Evolutionary conservation across 2,113 vertebrate genomes (phyloP).

Genomic region (Nanorana parkeri): DNA sequence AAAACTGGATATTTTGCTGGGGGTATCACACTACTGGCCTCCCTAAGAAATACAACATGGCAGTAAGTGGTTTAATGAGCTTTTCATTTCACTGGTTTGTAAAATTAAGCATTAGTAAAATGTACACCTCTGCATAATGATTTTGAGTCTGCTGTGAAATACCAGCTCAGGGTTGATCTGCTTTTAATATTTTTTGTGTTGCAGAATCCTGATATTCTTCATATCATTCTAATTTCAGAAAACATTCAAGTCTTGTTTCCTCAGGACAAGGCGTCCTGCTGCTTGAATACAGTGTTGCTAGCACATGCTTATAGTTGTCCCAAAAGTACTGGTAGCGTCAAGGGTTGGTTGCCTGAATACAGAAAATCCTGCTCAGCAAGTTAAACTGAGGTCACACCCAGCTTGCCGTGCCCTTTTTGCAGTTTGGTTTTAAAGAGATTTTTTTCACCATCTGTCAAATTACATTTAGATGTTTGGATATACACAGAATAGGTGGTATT

Average conservation of each 20-base stretch:
- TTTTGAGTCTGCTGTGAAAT: too few species aligned
- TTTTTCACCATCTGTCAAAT: conserved; percentile 13
- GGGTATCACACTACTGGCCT: too few species aligned
- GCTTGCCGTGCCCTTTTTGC: conserved; percentile 18
- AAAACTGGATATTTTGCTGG: too few species aligned
- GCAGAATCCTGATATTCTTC: background rate
- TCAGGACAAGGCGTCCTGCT: conserved; percentile 16
- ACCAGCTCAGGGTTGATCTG: too few species aligned
- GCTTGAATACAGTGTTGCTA: conserved; percentile 9
- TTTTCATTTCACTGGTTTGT: too few species aligned
- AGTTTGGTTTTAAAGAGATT: conserved; percentile 4
- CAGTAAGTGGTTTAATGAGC: too few species aligned
- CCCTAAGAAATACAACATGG: too few species aligned
- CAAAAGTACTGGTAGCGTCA: conserved; percentile 60
- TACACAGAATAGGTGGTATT: too few species aligned
- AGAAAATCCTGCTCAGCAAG: conserved; percentile 72
- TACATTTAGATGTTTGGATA: too few species aligned
- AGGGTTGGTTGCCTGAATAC: conserved; percentile 67
- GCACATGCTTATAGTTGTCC: conserved; percentile 2
- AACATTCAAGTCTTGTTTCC: background rate
- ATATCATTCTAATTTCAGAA: background rate
- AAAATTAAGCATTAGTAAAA: too few species aligned
- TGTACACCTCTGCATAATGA: too few species aligned
- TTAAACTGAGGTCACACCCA: conserved; percentile 69
- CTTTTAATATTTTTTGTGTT: background rate